A percentile compares a stretch with the other conserved stretches of the same genome.
Conservation (phyloP, 30 jellyfish, hydroid and myxozoan genomes). For the Pelagia noctiluca region DNA sequence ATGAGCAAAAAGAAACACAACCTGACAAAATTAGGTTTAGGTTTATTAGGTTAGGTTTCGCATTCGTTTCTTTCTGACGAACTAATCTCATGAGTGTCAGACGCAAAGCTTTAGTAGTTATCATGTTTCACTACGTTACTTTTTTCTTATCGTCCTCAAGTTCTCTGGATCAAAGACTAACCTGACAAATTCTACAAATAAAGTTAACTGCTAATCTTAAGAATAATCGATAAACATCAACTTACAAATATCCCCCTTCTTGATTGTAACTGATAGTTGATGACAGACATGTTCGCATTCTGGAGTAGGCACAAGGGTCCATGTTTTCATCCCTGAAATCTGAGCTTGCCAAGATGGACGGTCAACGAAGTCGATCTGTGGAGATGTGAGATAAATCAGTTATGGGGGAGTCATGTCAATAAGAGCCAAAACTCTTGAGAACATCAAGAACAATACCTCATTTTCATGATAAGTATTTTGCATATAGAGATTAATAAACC, state of each 20-base stretch:
- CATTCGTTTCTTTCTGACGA: neutral
- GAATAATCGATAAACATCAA: neutral
- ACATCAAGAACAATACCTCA: too few relatives aligned
- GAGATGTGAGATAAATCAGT: neutral
- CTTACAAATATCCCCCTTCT: conserved; percentile 93
- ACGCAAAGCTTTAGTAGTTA: too few relatives aligned
- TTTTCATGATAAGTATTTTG: too few relatives aligned
- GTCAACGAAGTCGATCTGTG: conserved; percentile 88
- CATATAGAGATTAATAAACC: too few relatives aligned
- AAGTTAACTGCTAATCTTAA: neutral
- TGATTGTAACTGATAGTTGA: conserved; percentile 74
- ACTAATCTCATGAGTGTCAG: neutral
- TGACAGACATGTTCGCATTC: conserved; percentile 90
- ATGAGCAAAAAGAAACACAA: too few relatives aligned
- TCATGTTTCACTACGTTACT: too few relatives aligned
- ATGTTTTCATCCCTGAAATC: conserved; percentile 90
- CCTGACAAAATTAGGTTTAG: too few relatives aligned
- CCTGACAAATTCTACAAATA: neutral
- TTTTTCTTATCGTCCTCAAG: too few relatives aligned
- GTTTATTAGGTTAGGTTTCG: neutral
- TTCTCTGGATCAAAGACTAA: too few relatives aligned
- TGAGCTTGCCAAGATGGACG: conserved; percentile 99
- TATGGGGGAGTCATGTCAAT: too few relatives aligned
- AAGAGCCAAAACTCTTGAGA: too few relatives aligned
- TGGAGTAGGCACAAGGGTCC: conserved; percentile 96